Evolutionary conservation across 2,888 invertebrate genomes (phyloP).

Genomic region (Prosapia bicincta): DNA sequence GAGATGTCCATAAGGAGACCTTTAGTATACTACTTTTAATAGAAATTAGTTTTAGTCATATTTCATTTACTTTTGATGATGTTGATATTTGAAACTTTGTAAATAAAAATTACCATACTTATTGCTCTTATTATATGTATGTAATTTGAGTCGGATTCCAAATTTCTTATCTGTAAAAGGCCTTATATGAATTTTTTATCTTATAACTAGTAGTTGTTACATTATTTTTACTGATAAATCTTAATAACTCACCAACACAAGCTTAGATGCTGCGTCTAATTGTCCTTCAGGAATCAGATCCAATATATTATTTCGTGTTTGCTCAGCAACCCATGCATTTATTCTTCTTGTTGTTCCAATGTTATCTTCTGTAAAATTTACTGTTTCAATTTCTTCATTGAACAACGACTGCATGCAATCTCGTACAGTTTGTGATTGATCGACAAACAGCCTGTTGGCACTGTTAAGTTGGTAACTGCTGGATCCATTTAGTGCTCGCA

Average conservation of each 20-base stretch:
- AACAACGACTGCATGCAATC: constrained; percentile 66
- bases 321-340: constrained; percentile 72
- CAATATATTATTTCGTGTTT: constrained; percentile 73
- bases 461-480: constrained; percentile 67
- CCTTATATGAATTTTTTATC: no score
- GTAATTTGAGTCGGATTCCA: no score
- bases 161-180: no score
- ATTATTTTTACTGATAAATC: no score
- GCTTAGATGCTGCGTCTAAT: constrained; percentile 59
- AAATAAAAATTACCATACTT: no score
- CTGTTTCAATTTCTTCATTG: constrained; percentile 41
- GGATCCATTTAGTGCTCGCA: constrained; percentile 51
- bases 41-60: no score
- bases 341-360: constrained; percentile 58
- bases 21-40: no score
- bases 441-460: constrained; percentile 75
- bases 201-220: background rate
- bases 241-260: constrained; percentile 56
- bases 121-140: no score
- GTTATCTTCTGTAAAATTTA: constrained; percentile 61
- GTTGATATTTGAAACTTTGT: no score
- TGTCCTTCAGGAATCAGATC: constrained; percentile 65
- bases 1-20: no score
- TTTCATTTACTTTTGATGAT: no score
- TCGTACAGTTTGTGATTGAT: constrained; percentile 54